Percentiles rank a stretch among this genome's conserved stretches.
Conservation (phyloP, 2,797 vertebrate genomes). For the Xiphorhynchus erythropygius region DNA sequence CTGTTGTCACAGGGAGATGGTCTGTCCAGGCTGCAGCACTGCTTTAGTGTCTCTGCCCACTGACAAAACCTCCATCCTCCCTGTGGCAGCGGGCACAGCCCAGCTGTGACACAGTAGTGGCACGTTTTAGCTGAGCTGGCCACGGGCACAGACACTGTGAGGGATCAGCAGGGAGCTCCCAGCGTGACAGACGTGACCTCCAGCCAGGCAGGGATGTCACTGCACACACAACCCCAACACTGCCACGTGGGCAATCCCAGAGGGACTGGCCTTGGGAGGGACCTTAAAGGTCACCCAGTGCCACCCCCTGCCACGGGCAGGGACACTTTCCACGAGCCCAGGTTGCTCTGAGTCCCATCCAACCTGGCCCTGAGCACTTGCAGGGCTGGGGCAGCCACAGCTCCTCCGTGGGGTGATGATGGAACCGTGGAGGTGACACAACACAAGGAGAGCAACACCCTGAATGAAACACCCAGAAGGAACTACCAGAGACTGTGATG, state of each 20-base stretch:
- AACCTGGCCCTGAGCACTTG: neutral
- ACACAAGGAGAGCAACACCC: neutral
- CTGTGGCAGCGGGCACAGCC: neutral
- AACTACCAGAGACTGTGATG: neutral
- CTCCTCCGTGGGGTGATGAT: fast-evolving
- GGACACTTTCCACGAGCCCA: neutral
- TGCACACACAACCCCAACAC: neutral
- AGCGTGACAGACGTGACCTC: neutral
- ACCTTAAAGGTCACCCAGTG: neutral
- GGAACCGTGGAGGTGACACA: neutral
- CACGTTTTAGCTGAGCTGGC: fast-evolving
- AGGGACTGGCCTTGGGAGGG: fast-evolving
- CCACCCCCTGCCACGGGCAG: neutral
- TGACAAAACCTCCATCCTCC: neutral
- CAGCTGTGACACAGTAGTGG: neutral
- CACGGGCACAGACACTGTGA: neutral
- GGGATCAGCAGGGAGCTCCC: neutral
- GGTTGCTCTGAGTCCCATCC: neutral
- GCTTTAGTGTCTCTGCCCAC: neutral
- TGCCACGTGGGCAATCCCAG: neutral
- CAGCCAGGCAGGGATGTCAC: fast-evolving
- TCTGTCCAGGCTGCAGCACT: neutral
- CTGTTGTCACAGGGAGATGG: neutral
- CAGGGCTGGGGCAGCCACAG: neutral
- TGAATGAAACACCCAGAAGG: fast-evolving